phyloP scores from a whole-genome alignment of 2,888 invertebrate species.

The Sphecodes monilicornis region DNA sequence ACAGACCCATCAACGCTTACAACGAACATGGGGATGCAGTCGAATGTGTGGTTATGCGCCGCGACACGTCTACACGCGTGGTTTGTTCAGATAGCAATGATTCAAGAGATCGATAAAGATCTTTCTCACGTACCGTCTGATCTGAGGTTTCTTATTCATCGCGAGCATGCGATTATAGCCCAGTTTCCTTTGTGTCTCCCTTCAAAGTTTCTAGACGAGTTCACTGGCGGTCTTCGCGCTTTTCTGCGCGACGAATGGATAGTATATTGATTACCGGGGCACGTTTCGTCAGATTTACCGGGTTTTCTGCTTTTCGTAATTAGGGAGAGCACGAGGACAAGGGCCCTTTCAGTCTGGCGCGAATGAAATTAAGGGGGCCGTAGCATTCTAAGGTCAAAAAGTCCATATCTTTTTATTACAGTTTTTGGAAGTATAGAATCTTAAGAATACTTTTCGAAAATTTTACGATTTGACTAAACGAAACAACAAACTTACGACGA shows the following conservation, averaged over 20 bases:
- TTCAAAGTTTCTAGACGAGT: constrained; percentile 27
- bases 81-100: constrained; percentile 23
- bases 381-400: too few relatives aligned
- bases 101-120: constrained; percentile 53
- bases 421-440: too few relatives aligned
- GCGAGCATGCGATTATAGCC: constrained; percentile 7
- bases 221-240: neutral
- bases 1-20: constrained; percentile 43
- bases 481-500: too few relatives aligned
- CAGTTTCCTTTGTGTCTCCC: constrained; percentile 25
- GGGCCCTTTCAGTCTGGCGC: neutral
- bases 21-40: constrained; percentile 37
- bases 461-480: too few relatives aligned
- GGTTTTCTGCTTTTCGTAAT: neutral
- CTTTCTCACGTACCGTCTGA: constrained; percentile 54
- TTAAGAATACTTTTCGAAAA: too few relatives aligned
- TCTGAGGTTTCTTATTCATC: constrained; percentile 34
- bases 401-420: too few relatives aligned
- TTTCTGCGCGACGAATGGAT: constrained; percentile 9
- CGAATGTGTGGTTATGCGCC: constrained; percentile 11
- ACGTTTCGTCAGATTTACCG: neutral
- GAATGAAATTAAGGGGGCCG: neutral
- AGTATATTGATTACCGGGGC: constrained; percentile 1
- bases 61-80: constrained; percentile 3
- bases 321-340: neutral